phyloP scores from a whole-genome alignment of 2,797 vertebrate species.

The Notamacropus eugenii region DNA sequence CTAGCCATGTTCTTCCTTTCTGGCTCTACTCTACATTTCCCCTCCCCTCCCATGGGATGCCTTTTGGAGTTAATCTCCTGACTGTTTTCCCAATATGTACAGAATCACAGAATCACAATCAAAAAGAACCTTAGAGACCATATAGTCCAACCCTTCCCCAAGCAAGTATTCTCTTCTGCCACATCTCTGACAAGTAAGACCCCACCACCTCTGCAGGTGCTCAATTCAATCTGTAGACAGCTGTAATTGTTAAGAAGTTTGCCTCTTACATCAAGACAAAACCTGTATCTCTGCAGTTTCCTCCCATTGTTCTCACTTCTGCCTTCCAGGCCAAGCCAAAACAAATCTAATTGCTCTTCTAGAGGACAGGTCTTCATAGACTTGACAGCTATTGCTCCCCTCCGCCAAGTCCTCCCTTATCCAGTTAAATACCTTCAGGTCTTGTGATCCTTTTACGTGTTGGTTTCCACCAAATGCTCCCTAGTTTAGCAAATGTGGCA shows the following conservation, averaged over 20 bases:
- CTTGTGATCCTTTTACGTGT: rapidly evolving
- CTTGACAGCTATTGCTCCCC: neutral
- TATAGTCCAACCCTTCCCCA: neutral
- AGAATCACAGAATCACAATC: neutral
- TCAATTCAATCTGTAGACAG: neutral
- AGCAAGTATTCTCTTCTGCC: neutral
- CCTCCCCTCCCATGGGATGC: neutral
- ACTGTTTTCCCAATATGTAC: neutral
- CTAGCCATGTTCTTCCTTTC: neutral
- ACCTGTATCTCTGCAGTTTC: neutral
- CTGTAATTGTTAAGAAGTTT: neutral
- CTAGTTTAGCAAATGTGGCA: neutral
- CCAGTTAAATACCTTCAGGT: neutral
- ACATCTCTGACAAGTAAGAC: rapidly evolving
- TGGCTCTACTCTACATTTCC: neutral
- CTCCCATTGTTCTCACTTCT: neutral
- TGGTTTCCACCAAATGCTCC: neutral
- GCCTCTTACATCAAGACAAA: neutral
- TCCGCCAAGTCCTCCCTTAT: neutral
- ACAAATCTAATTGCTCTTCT: neutral
- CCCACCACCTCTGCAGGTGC: neutral
- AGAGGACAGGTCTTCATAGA: neutral
- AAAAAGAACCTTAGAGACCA: neutral
- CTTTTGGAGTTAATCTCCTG: neutral
- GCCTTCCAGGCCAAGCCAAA: neutral